Conservation (phyloP, 2,797 vertebrate genomes). For the Synanceia verrucosa region DNA sequence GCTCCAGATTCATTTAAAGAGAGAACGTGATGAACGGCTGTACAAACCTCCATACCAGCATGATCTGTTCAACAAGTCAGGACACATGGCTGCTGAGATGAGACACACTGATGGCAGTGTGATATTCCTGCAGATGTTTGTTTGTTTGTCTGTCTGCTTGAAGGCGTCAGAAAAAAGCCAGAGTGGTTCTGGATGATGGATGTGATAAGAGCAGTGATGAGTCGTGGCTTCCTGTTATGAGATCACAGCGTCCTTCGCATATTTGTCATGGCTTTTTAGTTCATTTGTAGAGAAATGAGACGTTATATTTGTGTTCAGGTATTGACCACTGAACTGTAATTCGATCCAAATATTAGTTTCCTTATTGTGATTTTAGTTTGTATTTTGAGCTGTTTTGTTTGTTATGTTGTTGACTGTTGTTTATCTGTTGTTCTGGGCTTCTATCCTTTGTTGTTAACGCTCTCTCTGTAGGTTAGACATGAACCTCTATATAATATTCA, state of each 20-base stretch:
- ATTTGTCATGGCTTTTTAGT: background rate
- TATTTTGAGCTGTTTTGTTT: no score
- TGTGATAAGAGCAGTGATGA: slow-evolving; percentile 19
- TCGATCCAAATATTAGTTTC: no score
- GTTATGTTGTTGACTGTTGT: no score
- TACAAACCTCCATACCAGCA: background rate
- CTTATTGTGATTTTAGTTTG: no score
- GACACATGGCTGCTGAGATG: slow-evolving; percentile 29
- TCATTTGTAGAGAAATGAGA: no score
- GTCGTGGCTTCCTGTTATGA: background rate
- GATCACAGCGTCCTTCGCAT: background rate
- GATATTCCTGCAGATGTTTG: slow-evolving; percentile 1
- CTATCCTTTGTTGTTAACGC: no score
- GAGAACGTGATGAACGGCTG: background rate
- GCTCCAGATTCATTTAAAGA: no score
- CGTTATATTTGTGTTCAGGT: no score
- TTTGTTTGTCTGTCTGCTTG: background rate
- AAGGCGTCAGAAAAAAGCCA: slow-evolving; percentile 58
- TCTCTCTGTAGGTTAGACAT: no score
- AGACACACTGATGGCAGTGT: background rate
- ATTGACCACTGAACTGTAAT: no score
- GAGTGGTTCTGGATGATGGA: slow-evolving; percentile 22
- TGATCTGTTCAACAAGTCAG: slow-evolving; percentile 2
- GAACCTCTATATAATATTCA: no score
- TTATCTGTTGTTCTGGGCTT: no score